Conservation (phyloP, 2,888 invertebrate species). For the Xylocampa areola region DNA sequence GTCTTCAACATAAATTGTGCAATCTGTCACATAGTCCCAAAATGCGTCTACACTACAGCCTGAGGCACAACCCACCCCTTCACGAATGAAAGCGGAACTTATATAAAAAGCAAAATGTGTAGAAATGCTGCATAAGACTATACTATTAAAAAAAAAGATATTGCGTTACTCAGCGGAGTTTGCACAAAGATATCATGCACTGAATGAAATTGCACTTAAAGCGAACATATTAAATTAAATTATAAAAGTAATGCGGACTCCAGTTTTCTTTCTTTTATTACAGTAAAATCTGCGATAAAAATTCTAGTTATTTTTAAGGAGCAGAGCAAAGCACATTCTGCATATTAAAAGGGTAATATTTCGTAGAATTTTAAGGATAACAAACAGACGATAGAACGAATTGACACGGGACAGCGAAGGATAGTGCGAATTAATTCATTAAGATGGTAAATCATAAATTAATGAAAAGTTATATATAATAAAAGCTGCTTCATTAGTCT, state of each 20-base stretch:
- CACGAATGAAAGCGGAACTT: constrained; percentile 14
- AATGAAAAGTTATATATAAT: too few species aligned
- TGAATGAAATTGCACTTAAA: constrained; percentile 17
- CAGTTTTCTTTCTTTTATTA: constrained; percentile 1
- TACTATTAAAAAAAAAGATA: neutral
- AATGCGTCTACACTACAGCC: constrained; percentile 25
- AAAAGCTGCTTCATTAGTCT: too few species aligned
- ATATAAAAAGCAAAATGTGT: constrained; percentile 4
- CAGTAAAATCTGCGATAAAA: neutral
- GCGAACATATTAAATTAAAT: constrained; percentile 17
- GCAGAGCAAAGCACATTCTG: neutral
- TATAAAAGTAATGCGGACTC: constrained; percentile 2
- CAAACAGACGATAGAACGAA: neutral
- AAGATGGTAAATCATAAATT: too few species aligned
- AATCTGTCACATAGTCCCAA: constrained; percentile 44
- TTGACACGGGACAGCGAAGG: neutral
- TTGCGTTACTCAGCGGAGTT: constrained; percentile 1
- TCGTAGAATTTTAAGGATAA: neutral
- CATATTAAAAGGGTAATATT: neutral
- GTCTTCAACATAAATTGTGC: constrained; percentile 15
- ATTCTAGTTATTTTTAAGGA: neutral
- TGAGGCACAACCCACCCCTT: constrained; percentile 11
- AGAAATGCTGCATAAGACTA: neutral
- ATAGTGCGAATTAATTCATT: too few species aligned
- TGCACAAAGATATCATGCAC: constrained; percentile 8